phyloP scores from a whole-genome alignment of 2,113 vertebrate genomes.

The Carlito syrichta region DNA sequence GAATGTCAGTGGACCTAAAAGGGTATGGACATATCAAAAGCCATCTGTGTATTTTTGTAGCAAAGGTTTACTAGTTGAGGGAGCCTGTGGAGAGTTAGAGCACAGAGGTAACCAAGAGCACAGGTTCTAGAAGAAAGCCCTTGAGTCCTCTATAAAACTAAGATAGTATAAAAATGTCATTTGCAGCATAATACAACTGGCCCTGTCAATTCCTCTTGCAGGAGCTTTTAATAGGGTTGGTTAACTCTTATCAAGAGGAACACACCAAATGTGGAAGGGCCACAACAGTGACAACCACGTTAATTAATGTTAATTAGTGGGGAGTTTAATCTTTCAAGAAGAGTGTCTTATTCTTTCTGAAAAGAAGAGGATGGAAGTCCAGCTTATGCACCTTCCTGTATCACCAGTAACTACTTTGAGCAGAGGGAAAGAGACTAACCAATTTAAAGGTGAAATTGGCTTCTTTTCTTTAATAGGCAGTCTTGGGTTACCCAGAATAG shows the following conservation, averaged over 20 bases:
- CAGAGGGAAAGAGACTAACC: neutral
- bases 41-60: conserved; percentile 11
- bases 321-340: neutral
- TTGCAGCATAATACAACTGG: neutral
- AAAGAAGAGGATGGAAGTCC: neutral
- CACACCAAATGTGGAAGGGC: neutral
- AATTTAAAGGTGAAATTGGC: neutral
- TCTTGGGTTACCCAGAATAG: neutral
- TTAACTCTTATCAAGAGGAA: neutral
- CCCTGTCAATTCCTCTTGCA: neutral
- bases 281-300: neutral
- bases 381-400: neutral
- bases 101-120: neutral
- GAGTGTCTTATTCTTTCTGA: neutral
- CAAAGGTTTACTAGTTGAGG: neutral
- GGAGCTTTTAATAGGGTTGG: neutral
- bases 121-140: neutral
- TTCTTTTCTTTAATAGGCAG: neutral
- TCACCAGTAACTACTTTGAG: neutral
- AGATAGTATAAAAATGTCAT: neutral
- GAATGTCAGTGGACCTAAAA: neutral
- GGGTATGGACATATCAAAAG: neutral
- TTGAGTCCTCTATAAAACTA: neutral
- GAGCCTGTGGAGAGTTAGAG: neutral
- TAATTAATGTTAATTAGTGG: neutral